These are phyloP conservation scores for Tamandua tetradactyla DNA, from an alignment of 2,797 vertebrate species.

Conservation along the genomic window DNA sequence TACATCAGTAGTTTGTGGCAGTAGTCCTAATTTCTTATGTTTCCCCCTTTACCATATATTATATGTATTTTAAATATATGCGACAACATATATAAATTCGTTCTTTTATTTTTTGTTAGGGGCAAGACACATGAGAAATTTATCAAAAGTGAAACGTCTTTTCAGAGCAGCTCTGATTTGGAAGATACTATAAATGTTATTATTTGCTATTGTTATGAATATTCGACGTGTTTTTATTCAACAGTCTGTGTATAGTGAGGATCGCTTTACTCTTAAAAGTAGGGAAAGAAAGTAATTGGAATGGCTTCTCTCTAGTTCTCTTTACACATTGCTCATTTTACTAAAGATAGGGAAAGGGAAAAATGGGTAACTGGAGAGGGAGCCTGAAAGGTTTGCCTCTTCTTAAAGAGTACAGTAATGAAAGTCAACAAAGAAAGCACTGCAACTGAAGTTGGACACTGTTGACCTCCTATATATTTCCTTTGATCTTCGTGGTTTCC, in stretches of 20 bases:
- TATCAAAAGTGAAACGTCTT: slow-evolving; percentile 7
- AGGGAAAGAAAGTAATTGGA: not conserved
- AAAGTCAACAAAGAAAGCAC: not conserved
- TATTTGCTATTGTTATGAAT: not conserved
- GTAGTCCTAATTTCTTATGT: not conserved
- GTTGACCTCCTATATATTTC: not conserved
- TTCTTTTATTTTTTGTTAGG: not conserved
- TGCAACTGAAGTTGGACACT: not conserved
- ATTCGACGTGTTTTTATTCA: not conserved
- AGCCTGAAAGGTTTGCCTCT: not conserved
- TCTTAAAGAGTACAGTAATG: slow-evolving; percentile 9
- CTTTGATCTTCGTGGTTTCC: not conserved
- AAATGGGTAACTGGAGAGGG: not conserved
- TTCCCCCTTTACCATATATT: not conserved
- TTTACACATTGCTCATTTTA: not conserved
- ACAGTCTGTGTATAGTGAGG: not conserved
- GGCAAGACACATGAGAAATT: not conserved
- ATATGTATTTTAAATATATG: not conserved
- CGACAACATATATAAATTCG: not conserved
- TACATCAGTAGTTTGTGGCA: not conserved
- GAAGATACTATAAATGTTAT: not conserved
- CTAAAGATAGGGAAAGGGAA: not conserved
- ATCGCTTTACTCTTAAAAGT: not conserved
- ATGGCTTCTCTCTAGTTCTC: not conserved
- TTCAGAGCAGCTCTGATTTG: not conserved